These are phyloP conservation scores for Pogonus chalceus DNA, from an alignment of 1,140 invertebrate genomes.

Conservation along the genomic window DNA sequence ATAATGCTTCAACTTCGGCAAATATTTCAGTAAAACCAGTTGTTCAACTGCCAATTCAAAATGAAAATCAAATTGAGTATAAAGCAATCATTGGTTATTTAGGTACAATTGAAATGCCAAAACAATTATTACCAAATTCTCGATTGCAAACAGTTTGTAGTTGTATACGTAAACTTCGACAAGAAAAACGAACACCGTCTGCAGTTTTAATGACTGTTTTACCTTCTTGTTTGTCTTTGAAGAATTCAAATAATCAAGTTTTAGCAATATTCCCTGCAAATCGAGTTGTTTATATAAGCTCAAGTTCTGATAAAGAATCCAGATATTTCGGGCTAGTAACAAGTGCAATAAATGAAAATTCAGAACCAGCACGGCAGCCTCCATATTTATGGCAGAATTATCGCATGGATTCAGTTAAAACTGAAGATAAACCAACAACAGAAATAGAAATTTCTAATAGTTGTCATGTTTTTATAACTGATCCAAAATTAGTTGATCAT, in stretches of 20 bases:
- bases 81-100: slow-evolving; percentile 85
- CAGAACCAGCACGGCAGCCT: slow-evolving; percentile 17
- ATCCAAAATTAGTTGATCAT: slow-evolving; percentile 75
- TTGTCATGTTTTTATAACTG: slow-evolving; percentile 91
- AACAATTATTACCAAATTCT: slow-evolving; percentile 65
- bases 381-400: slow-evolving; percentile 13
- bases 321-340: slow-evolving; percentile 89
- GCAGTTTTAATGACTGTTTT: slow-evolving; percentile 78
- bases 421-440: slow-evolving; percentile 24
- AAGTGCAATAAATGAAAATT: slow-evolving; percentile 47
- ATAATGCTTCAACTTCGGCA: not conserved
- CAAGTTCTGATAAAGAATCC: slow-evolving; percentile 80
- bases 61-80: slow-evolving; percentile 56
- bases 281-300: slow-evolving; percentile 79
- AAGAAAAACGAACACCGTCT: slow-evolving; percentile 81
- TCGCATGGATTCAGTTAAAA: slow-evolving; percentile 19
- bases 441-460: slow-evolving; percentile 65
- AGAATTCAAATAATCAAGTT: slow-evolving; percentile 54
- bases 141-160: slow-evolving; percentile 61
- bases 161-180: slow-evolving; percentile 77
- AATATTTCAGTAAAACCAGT: slow-evolving; percentile 10
- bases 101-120: slow-evolving; percentile 91
- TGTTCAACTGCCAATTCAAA: slow-evolving; percentile 28
- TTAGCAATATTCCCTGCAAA: slow-evolving; percentile 78
- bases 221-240: slow-evolving; percentile 64